Evolutionary conservation across 2,888 invertebrate species (phyloP), one percentile per base, ranked within the genome.

Genomic region (Harpalus rufipes): DNA sequence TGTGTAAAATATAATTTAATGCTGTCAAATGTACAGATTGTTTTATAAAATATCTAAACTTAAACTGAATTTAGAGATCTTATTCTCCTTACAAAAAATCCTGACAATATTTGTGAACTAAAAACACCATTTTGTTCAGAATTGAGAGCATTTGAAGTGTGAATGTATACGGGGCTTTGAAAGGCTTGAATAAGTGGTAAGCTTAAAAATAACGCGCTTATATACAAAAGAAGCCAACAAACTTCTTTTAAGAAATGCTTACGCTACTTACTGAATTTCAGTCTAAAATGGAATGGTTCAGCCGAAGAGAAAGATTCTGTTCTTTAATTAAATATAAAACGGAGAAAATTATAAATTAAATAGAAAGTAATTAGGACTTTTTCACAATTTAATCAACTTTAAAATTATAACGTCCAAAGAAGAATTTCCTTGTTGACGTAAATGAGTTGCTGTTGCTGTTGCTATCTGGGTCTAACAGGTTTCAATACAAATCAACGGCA

Each of bases 141-240:
- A 68, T n/a, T 68, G 68, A 32, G 68, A 68, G 14, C 68, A 68
- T 39, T 39, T 8, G 25, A 68, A n/a, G 68, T 68, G 68, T 68
- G 68, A 68, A 68, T 68, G 14, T 68, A 68, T 32, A 25, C 32
- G 0, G 14, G 10, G 14, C 32, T 68, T 68, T 68, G 32, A 68
- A 68, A 68, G 68, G 68, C 68, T 68, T 68, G 68, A 68, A 68
- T 39, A 68, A 68, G 68, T 68, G 68, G 32, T 68, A 14, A 68
- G 68, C 68, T 68, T 68, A 68, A 68, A 68, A 68, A 39, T 39
- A 68, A 68, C 32, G 14, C n/a, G 68, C n/a, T 68, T 39, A 68
- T 18, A 68, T 39, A 68, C 39, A 68, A 68, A 25, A 68, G 68
- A 68, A 68, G 68, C 68, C 68, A 68, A 68, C 68, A 68, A 68